phyloP scores from a whole-genome alignment of 1,140 invertebrate species.

The Euschistus heros region DNA sequence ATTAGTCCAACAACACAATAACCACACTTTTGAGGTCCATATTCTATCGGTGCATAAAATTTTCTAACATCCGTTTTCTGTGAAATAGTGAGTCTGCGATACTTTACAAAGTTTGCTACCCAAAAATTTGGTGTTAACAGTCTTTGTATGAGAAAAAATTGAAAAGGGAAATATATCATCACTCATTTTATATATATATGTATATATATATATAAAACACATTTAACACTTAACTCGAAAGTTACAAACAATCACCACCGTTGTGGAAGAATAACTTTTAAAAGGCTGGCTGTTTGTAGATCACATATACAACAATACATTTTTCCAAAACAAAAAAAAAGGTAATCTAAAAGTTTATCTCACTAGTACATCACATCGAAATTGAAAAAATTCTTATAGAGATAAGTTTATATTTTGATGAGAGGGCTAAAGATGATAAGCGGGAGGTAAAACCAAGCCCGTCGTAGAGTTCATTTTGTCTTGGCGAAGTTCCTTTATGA shows the following conservation, averaged over 20 bases:
- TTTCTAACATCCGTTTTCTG: constrained; percentile 9
- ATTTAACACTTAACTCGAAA: neutral
- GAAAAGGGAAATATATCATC: neutral
- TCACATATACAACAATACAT: neutral
- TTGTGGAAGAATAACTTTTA: neutral
- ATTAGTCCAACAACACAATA: neutral
- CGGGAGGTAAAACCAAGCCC: neutral
- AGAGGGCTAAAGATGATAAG: neutral
- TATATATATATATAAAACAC: neutral
- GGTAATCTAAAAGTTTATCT: constrained; percentile 2
- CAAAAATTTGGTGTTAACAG: constrained; percentile 23
- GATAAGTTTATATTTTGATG: neutral
- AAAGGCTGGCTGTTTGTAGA: neutral
- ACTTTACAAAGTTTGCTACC: constrained; percentile 7
- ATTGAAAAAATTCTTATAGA: constrained; percentile 15
- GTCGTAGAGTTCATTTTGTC: constrained; percentile 1
- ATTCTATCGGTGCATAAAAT: constrained; percentile 2
- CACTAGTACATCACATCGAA: constrained; percentile 18
- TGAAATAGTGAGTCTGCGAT: constrained; percentile 6
- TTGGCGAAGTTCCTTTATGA: neutral
- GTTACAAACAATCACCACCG: neutral
- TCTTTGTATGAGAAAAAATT: constrained; percentile 17
- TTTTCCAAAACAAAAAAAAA: neutral
- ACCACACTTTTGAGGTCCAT: constrained; percentile 16
- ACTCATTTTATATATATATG: neutral